Conservation (phyloP, 2,797 vertebrate genomes). For the Pelodytes ibericus region DNA sequence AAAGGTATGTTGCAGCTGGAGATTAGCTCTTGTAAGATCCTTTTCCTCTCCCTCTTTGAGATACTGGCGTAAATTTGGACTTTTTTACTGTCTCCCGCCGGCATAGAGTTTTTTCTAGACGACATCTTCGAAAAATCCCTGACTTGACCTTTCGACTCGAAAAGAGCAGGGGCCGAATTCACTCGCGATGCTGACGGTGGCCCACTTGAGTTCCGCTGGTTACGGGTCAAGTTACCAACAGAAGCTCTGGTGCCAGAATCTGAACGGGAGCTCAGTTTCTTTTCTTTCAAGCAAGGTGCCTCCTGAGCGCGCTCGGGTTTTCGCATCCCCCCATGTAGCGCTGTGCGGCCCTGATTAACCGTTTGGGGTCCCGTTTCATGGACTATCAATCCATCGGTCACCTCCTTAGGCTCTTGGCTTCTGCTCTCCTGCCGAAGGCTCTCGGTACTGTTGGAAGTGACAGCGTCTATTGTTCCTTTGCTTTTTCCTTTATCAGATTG, state of each 20-base stretch:
- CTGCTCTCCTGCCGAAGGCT: neutral
- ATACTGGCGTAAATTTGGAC: constrained; percentile 23
- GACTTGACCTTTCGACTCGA: neutral
- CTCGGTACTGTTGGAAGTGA: too few species aligned
- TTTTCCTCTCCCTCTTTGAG: constrained; percentile 54
- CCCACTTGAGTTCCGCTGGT: too few species aligned
- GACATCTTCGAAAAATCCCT: neutral
- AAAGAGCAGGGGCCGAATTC: neutral
- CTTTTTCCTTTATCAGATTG: neutral
- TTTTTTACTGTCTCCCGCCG: constrained; percentile 12
- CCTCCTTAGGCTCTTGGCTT: neutral
- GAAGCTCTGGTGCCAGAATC: too few species aligned
- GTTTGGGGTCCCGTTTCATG: neutral
- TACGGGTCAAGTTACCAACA: too few species aligned
- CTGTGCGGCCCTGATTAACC: neutral
- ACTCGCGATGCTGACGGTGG: neutral
- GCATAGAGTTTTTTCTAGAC: neutral
- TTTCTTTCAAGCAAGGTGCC: neutral
- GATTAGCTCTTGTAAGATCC: constrained; percentile 54
- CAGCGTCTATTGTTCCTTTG: neutral
- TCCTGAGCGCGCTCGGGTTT: neutral
- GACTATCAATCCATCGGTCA: neutral
- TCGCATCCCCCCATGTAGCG: neutral
- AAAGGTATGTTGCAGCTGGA: constrained; percentile 40
- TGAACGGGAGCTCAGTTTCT: neutral